These are phyloP conservation scores for Eurystomus glaucurus DNA, from an alignment of 2,797 vertebrate species.

Conservation along the genomic window DNA sequence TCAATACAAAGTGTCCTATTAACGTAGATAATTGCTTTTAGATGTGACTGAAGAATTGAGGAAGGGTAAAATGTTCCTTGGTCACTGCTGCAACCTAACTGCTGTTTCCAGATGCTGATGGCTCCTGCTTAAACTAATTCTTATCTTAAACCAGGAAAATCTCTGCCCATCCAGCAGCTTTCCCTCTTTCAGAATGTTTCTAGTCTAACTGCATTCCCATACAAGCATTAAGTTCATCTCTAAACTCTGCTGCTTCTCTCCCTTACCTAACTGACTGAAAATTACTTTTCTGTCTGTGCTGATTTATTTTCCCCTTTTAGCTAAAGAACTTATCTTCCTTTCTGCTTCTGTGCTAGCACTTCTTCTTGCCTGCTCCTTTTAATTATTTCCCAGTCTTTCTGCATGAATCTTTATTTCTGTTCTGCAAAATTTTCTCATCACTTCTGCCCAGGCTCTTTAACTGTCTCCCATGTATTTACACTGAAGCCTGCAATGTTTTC, in stretches of 20 bases:
- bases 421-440: background rate
- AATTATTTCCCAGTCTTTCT: slow-evolving; percentile 52
- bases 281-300: slow-evolving; percentile 62
- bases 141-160: slow-evolving; percentile 48
- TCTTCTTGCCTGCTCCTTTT: slow-evolving; percentile 13
- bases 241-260: background rate
- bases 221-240: slow-evolving; percentile 4
- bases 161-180: background rate
- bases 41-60: background rate
- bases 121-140: slow-evolving; percentile 9
- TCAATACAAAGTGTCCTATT: background rate
- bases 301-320: slow-evolving; percentile 62
- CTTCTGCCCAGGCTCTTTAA: background rate
- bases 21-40: slow-evolving; percentile 19
- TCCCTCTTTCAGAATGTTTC: background rate
- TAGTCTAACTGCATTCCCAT: background rate
- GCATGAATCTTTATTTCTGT: background rate
- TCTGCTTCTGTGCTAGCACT: slow-evolving; percentile 40
- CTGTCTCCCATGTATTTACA: background rate
- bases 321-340: slow-evolving; percentile 60
- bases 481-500: background rate
- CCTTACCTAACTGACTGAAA: slow-evolving; percentile 23
- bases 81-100: background rate
- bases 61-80: background rate
- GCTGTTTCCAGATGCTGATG: background rate